Conservation (phyloP, 2,888 invertebrate species). For the Drosophila mimetica region DNA sequence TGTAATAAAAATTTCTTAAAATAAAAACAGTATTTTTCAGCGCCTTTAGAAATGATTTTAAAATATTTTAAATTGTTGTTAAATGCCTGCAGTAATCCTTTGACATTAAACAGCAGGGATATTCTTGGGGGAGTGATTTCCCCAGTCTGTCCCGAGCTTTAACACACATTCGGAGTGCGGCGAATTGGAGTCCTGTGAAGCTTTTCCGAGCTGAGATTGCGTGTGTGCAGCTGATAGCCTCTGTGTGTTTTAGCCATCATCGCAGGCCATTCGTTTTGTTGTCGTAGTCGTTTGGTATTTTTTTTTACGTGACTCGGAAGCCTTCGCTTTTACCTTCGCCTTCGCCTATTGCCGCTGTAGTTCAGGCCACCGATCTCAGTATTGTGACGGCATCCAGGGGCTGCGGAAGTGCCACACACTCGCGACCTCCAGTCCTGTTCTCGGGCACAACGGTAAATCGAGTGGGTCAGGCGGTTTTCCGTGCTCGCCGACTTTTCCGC, state of each 20-base stretch:
- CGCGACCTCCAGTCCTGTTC: conserved; percentile 32
- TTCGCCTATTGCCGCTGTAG: conserved; percentile 25
- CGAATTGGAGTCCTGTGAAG: conserved; percentile 22
- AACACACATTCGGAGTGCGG: conserved; percentile 46
- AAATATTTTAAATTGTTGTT: not conserved
- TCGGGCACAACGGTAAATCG: conserved; percentile 25
- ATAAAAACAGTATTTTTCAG: too few relatives aligned
- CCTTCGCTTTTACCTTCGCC: conserved; percentile 40
- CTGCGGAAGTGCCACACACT: conserved; percentile 56
- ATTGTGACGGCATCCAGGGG: conserved; percentile 55
- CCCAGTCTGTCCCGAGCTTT: conserved; percentile 22
- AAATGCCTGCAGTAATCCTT: not conserved
- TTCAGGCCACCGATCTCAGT: conserved; percentile 51
- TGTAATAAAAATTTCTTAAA: too few relatives aligned
- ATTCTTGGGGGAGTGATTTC: not conserved
- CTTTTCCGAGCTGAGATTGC: conserved; percentile 14
- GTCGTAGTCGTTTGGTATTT: conserved; percentile 20
- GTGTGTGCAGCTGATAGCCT: not conserved
- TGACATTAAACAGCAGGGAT: not conserved
- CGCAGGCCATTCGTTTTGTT: conserved; percentile 15
- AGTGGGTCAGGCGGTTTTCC: conserved; percentile 19
- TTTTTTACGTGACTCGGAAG: conserved; percentile 20
- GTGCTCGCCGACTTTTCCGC: not conserved
- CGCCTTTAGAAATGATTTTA: not conserved
- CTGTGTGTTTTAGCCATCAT: not conserved